These are phyloP conservation scores for Myiagra hebetior DNA, from an alignment of 2,113 vertebrate species.

Conservation along the genomic window DNA sequence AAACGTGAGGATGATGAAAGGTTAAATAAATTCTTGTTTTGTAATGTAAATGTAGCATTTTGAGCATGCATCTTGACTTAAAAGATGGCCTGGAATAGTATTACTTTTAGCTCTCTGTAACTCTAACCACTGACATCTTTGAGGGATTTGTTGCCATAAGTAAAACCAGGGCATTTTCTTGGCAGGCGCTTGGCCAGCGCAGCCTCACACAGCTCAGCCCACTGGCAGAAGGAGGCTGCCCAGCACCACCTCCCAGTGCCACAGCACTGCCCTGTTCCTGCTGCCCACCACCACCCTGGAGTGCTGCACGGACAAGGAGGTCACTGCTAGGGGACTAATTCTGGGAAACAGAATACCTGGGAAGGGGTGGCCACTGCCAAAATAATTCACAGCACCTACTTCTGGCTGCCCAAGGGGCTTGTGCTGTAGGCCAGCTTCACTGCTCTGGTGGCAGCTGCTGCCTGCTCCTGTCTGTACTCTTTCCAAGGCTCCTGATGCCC, in stretches of 20 bases:
- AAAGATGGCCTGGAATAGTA: background rate
- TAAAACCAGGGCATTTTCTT: background rate
- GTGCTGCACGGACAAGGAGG: background rate
- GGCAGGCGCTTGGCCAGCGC: fast-evolving
- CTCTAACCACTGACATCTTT: background rate
- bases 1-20: background rate
- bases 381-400: background rate
- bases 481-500: background rate
- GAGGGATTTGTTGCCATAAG: background rate
- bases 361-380: background rate
- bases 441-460: background rate
- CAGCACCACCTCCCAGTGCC: background rate
- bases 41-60: background rate
- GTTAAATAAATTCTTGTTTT: background rate
- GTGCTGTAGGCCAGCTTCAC: background rate
- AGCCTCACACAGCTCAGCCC: background rate
- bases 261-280: background rate
- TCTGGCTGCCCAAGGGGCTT: background rate
- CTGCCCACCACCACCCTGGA: too few relatives aligned
- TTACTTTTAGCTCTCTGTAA: background rate
- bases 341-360: background rate
- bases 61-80: background rate
- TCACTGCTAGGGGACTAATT: background rate
- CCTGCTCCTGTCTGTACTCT: background rate
- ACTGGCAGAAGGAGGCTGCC: background rate